These are phyloP conservation scores for Hyposoter dolosus DNA, from an alignment of 2,888 invertebrate species.

Conservation along the genomic window DNA sequence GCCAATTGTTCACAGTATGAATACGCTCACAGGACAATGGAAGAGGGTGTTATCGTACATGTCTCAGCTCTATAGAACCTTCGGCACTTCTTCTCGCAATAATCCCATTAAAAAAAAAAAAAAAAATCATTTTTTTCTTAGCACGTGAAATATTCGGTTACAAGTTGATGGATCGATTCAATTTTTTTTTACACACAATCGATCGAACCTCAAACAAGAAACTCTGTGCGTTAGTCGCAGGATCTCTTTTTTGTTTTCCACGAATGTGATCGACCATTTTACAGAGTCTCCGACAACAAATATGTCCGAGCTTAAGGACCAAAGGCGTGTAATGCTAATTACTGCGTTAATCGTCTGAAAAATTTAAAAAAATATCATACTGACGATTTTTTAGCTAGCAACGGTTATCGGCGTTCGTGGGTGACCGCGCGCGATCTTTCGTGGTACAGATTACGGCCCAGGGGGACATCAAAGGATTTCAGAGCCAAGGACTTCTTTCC, in stretches of 20 bases:
- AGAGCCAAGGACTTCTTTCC: conserved; percentile 39
- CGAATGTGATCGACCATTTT: neutral
- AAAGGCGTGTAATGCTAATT: no score
- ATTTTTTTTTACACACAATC: neutral
- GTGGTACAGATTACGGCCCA: neutral
- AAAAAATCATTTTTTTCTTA: neutral
- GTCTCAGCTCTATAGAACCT: neutral
- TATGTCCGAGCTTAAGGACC: no score
- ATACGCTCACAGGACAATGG: conserved; percentile 7
- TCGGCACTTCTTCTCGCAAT: neutral
- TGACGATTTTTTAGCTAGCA: neutral
- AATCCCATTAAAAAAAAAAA: neutral
- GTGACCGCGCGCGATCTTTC: neutral
- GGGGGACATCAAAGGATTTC: conserved; percentile 4
- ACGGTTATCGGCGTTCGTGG: neutral
- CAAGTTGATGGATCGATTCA: neutral
- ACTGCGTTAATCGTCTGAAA: no score
- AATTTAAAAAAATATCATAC: neutral
- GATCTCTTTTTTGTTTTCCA: neutral
- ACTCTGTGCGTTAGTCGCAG: neutral
- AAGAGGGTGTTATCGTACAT: conserved; percentile 20
- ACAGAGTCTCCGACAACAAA: no score
- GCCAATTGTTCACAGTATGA: conserved; percentile 77
- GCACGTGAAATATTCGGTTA: neutral
- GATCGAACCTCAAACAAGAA: neutral